These are phyloP conservation scores for Brienomyrus brachyistius DNA, from an alignment of 2,113 vertebrate species.

Conservation along the genomic window DNA sequence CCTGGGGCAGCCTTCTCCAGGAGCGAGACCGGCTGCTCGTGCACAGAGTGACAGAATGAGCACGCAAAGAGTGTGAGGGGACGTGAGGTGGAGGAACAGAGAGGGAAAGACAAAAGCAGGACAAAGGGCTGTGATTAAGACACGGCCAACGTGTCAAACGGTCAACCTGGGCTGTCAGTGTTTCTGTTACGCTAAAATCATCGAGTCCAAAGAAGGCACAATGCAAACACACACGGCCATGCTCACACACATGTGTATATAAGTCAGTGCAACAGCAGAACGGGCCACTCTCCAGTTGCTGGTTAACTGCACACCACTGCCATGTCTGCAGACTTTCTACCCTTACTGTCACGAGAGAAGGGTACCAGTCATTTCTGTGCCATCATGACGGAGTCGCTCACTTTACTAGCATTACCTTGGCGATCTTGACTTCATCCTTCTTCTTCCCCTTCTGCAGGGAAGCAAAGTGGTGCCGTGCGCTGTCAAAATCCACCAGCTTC, in stretches of 20 bases:
- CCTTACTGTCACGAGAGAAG: background rate
- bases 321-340: background rate
- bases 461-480: slow-evolving; percentile 88
- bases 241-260: background rate
- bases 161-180: background rate
- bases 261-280: background rate
- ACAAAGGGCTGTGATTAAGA: background rate
- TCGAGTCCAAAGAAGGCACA: background rate
- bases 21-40: slow-evolving; percentile 81
- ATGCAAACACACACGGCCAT: background rate
- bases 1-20: slow-evolving; percentile 95
- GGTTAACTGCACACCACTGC: background rate
- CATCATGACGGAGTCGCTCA: background rate
- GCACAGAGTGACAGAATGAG: background rate
- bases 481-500: slow-evolving; percentile 94
- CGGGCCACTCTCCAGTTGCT: background rate
- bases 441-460: slow-evolving; percentile 90
- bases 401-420: slow-evolving; percentile 70
- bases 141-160: background rate
- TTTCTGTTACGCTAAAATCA: background rate
- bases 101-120: slow-evolving; percentile 5
- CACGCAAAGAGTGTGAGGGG: slow-evolving; percentile 32
- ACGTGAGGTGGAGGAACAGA: slow-evolving; percentile 25
- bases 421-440: slow-evolving; percentile 89
- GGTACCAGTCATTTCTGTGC: background rate